These are phyloP conservation scores for Catharus bicknelli DNA, from an alignment of 2,113 vertebrate genomes.

Conservation along the genomic window DNA sequence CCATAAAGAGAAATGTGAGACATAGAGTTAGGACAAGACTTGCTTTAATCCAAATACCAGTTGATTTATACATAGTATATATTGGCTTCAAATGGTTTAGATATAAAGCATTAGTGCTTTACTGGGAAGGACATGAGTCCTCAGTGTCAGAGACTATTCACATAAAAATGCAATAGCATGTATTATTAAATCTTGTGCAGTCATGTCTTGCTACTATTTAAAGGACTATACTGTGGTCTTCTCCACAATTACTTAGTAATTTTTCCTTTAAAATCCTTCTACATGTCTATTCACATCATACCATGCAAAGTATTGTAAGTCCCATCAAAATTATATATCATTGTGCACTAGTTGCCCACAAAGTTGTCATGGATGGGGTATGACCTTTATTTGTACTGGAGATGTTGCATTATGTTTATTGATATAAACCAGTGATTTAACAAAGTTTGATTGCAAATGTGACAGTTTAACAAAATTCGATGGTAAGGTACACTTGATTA, in stretches of 20 bases:
- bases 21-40: neutral
- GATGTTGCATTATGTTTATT: neutral
- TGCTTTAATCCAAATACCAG: neutral
- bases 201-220: neutral
- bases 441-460: neutral
- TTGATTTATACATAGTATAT: neutral
- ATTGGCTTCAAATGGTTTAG: neutral
- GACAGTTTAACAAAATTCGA: accelerated
- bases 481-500: neutral
- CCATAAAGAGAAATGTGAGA: neutral
- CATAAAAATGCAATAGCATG: neutral
- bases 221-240: neutral
- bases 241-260: neutral
- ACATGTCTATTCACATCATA: neutral
- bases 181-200: neutral
- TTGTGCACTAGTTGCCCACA: neutral
- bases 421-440: neutral
- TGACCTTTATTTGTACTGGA: neutral
- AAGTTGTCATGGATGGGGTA: neutral
- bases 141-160: neutral
- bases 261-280: neutral
- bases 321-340: neutral
- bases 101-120: neutral
- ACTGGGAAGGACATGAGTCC: neutral
- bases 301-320: neutral